Base-by-base conservation (phyloP, 1,140 invertebrate species). In the Apis laboriosa region DNA sequence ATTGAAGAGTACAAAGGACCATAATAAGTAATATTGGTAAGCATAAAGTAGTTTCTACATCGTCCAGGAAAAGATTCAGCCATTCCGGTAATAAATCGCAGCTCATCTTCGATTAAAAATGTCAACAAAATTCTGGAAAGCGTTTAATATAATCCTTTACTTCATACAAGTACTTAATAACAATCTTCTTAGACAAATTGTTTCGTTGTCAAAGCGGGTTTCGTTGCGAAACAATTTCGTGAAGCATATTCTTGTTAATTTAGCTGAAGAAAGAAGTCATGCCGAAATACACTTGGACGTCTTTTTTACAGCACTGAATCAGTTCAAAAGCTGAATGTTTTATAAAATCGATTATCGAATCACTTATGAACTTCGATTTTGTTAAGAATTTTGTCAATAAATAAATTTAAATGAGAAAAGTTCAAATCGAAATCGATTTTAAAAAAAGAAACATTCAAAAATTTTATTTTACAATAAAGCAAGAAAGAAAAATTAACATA, bases 11-110 rank as follows among this genome's bases (percentile, higher is more conserved):
- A 61, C 89, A 92, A 15, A 91, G 56, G 56, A 92, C 43, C 19
- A 92, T 89, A 4, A 92, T 11, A 34, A 91, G 61, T 13, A 92
- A 76, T 28, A 92, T 92, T 9, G 91, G 91, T 12, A 92, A 55
- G 34, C 88, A 91, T 2, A 91, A 84, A 15, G 77, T 90, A 12
- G 85, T 83, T 72, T 92, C 91, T 3, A 91, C 85, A 49, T 90
- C 88, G 67, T 91, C 90, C 24, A 92, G 83, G 28, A 92, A 85
- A 24, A 84, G 71, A 71, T 91, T 86, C 15, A 91, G 84, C 77
- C 77, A 86, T 56, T 90, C 87, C 19, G 91, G 81, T 13, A 92
- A 56, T 28, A 91, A 64, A 60, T 90, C 84, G 74, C 49, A 58
- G 24, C 80, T 82, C 80, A 82, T 82, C 24, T 82, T 82, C 49